Evolutionary conservation across 2,113 vertebrate genomes (phyloP).

Genomic region (Megatriorchis doriae): DNA sequence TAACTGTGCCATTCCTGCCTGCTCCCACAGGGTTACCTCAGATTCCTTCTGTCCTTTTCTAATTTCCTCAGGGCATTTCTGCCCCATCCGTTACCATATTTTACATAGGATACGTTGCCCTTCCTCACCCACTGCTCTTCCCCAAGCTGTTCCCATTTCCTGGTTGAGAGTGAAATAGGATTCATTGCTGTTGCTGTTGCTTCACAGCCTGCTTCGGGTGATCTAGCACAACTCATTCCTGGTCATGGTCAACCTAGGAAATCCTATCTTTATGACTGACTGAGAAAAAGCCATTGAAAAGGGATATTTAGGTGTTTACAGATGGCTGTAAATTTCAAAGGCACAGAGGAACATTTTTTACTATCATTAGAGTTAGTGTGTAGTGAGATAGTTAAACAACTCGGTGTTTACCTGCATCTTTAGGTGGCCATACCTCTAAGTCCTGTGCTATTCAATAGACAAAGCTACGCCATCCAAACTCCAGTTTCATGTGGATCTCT

Average conservation of each 20-base stretch:
- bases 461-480: background rate
- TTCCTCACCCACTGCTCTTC: rapidly evolving
- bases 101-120: background rate
- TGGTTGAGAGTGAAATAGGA: background rate
- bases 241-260: background rate
- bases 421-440: background rate
- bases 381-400: background rate
- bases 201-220: background rate
- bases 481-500: background rate
- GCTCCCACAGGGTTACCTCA: background rate
- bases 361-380: background rate
- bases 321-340: background rate
- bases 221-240: background rate
- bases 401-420: background rate
- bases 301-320: background rate
- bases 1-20: background rate
- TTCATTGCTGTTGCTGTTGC: background rate
- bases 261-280: background rate
- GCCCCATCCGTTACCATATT: background rate
- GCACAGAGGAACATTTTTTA: background rate
- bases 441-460: background rate
- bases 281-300: background rate
- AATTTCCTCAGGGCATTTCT: background rate
- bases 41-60: background rate
- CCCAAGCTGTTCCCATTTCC: background rate